Evolutionary conservation across 53 echinoderm and acorn worm species (phyloP).

Genomic region (Apostichopus leukothele): DNA sequence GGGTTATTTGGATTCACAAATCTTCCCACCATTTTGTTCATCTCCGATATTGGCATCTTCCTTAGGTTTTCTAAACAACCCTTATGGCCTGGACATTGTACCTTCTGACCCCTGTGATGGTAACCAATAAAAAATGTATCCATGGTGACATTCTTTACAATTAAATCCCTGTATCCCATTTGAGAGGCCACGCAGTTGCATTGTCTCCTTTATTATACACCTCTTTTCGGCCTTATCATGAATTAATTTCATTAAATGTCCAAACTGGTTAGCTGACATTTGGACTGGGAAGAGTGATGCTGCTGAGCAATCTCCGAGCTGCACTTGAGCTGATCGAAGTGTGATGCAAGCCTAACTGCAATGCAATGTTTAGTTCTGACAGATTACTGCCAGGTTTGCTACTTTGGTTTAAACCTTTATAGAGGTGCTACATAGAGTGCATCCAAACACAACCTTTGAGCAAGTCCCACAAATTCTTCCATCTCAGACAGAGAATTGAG

Average conservation of each 20-base stretch:
- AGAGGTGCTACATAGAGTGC: neutral
- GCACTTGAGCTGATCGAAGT: neutral
- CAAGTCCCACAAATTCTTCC: neutral
- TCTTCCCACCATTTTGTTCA: too few relatives aligned
- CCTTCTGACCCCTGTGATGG: too few relatives aligned
- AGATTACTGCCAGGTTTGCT: slow-evolving; percentile 18
- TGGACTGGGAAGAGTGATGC: slow-evolving; percentile 24
- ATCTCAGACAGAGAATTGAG: neutral
- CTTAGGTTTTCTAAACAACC: too few relatives aligned
- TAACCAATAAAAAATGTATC: too few relatives aligned
- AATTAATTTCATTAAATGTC: neutral
- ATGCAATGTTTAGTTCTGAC: neutral
- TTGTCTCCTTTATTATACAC: slow-evolving; percentile 35
- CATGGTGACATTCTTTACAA: too few relatives aligned
- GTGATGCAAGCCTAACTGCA: slow-evolving; percentile 25
- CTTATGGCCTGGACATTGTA: too few relatives aligned
- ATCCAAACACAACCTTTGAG: neutral
- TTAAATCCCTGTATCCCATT: neutral
- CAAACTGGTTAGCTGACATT: slow-evolving; percentile 9
- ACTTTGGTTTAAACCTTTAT: neutral
- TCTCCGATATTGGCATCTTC: too few relatives aligned
- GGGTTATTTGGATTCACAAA: too few relatives aligned
- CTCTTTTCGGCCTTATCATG: slow-evolving; percentile 25
- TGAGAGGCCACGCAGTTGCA: neutral
- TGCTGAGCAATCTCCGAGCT: neutral